Conservation (phyloP, 2,888 invertebrate genomes). For the Tiliacea aurago region DNA sequence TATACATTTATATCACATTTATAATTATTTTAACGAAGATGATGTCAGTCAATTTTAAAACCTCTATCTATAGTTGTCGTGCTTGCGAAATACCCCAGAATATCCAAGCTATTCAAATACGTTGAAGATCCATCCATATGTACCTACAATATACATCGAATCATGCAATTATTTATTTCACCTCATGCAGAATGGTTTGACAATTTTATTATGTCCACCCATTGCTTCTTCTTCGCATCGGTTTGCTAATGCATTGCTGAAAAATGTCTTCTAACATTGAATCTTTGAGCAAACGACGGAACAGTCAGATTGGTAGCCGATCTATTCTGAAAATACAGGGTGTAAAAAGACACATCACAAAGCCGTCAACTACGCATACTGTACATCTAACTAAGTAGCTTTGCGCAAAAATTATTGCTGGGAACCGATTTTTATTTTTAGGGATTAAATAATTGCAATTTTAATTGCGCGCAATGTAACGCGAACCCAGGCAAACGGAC, state of each 20-base stretch:
- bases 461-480: too few relatives aligned
- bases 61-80: neutral
- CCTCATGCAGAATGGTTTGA: constrained; percentile 8
- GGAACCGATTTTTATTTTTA: too few relatives aligned
- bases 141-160: neutral
- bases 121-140: neutral
- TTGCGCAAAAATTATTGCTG: too few relatives aligned
- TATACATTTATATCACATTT: neutral
- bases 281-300: neutral
- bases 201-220: neutral
- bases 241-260: neutral
- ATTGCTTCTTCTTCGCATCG: neutral
- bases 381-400: too few relatives aligned
- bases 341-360: too few relatives aligned
- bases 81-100: constrained; percentile 14
- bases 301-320: neutral
- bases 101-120: neutral
- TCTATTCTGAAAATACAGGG: neutral
- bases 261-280: neutral
- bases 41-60: constrained; percentile 5
- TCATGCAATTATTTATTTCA: constrained; percentile 15
- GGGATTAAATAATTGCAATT: too few relatives aligned
- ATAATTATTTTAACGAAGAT: constrained; percentile 4
- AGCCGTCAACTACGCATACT: too few relatives aligned
- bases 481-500: too few relatives aligned